Evolutionary conservation across 2,797 vertebrate genomes (phyloP).

Genomic region (Antennarius maculatus): DNA sequence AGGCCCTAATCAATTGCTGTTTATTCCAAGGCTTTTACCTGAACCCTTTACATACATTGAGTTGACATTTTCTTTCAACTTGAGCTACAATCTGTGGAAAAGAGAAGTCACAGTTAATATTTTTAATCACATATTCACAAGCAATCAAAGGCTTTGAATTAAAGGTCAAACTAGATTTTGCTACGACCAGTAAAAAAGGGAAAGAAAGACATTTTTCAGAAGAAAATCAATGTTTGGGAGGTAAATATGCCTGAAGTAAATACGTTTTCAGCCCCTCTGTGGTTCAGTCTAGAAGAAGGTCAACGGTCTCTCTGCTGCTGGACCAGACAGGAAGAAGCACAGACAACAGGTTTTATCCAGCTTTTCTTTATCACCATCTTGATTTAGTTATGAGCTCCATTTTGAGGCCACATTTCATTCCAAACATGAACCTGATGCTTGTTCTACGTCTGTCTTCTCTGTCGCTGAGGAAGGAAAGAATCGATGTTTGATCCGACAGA

Average conservation of each 20-base stretch:
- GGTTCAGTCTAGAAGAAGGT: conserved; percentile 1
- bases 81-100: conserved; percentile 6
- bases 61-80: conserved; percentile 3
- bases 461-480: too few relatives aligned
- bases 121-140: conserved; percentile 30
- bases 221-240: not conserved
- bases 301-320: conserved; percentile 5
- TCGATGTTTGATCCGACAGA: too few relatives aligned
- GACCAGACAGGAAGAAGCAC: too few relatives aligned
- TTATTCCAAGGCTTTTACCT: conserved; percentile 9
- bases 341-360: not conserved
- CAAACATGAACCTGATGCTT: too few relatives aligned
- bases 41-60: conserved; percentile 37
- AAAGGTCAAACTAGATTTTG: too few relatives aligned
- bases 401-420: too few relatives aligned
- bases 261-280: not conserved
- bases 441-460: too few relatives aligned
- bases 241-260: not conserved
- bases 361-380: not conserved
- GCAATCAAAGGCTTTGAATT: not conserved
- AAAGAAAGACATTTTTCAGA: not conserved
- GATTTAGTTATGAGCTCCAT: too few relatives aligned
- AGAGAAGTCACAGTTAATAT: not conserved
- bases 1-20: conserved; percentile 25
- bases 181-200: not conserved